Evolutionary conservation across 2,113 vertebrate genomes (phyloP).

Genomic region (Pangasianodon gigas): DNA sequence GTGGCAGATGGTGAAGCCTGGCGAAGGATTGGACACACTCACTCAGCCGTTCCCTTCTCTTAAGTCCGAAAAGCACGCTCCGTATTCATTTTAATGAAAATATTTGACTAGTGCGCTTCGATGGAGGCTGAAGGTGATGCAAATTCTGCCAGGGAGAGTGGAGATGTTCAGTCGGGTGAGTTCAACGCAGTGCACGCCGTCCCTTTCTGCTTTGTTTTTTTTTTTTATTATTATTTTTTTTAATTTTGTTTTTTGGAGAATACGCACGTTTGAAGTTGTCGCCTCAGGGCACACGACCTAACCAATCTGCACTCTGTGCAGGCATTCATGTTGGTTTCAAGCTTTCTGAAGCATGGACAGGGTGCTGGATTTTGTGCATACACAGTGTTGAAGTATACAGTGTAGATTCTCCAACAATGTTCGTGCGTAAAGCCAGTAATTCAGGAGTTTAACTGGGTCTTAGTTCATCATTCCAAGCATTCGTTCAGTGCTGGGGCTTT

Average conservation of each 20-base stretch:
- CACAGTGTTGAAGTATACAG: not conserved
- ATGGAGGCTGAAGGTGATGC: conserved; percentile 48
- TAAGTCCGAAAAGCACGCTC: not conserved
- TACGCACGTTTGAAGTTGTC: not conserved
- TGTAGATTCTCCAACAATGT: not conserved
- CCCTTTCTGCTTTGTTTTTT: not conserved
- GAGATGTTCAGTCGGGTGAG: conserved; percentile 47
- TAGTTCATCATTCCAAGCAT: not conserved
- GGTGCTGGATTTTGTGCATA: not conserved
- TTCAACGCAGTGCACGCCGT: not conserved
- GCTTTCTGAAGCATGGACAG: not conserved
- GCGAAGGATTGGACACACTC: not conserved
- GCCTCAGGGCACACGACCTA: not conserved
- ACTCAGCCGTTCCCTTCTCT: not conserved
- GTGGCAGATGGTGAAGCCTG: conserved; percentile 12
- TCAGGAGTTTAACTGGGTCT: not conserved
- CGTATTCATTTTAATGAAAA: not conserved
- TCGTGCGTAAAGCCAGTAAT: not conserved
- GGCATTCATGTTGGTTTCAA: not conserved
- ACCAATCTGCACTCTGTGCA: not conserved
- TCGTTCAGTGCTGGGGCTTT: not conserved
- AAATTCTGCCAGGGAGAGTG: conserved; percentile 27
- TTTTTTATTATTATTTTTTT: not conserved
- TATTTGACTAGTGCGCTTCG: not conserved
- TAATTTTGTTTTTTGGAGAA: not conserved